These are phyloP conservation scores for Eilema depressum DNA, from an alignment of 2,888 invertebrate genomes.

Conservation along the genomic window DNA sequence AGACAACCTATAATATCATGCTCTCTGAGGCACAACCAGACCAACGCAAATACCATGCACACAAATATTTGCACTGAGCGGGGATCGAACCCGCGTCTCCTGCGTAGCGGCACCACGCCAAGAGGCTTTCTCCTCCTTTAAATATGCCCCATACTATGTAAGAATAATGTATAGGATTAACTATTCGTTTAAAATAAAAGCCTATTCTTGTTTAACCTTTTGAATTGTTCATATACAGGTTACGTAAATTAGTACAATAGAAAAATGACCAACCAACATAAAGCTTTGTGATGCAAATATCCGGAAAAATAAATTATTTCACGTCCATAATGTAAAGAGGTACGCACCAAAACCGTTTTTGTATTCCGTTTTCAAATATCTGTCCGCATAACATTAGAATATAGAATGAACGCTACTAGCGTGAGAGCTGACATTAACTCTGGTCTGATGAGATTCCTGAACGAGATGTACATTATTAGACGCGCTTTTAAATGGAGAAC, in stretches of 20 bases:
- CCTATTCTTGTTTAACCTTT: slow-evolving; percentile 21
- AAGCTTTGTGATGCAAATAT: slow-evolving; percentile 65
- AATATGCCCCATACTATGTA: neutral
- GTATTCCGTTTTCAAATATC: slow-evolving; percentile 70
- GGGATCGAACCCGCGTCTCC: no score
- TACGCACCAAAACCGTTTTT: slow-evolving; percentile 62
- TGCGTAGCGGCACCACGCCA: no score
- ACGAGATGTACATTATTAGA: no score
- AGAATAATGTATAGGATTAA: neutral
- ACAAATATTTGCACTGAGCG: no score
- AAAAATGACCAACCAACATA: slow-evolving; percentile 45
- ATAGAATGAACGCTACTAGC: slow-evolving; percentile 69
- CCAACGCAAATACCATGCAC: no score
- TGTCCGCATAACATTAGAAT: slow-evolving; percentile 77
- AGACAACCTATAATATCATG: no score
- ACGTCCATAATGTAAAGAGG: slow-evolving; percentile 65
- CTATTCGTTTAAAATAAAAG: neutral
- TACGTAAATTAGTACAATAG: slow-evolving; percentile 17
- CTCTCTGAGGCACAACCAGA: no score
- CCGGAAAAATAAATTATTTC: slow-evolving; percentile 57
- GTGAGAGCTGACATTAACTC: no score
- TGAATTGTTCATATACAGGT: slow-evolving; percentile 15
- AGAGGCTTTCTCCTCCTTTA: neutral
- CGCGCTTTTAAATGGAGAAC: no score
- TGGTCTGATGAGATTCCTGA: no score